A percentile compares a stretch with the other conserved stretches of the same genome.
phyloP scores from a whole-genome alignment of 2,888 invertebrate species.

The Nymphalis c-album region DNA sequence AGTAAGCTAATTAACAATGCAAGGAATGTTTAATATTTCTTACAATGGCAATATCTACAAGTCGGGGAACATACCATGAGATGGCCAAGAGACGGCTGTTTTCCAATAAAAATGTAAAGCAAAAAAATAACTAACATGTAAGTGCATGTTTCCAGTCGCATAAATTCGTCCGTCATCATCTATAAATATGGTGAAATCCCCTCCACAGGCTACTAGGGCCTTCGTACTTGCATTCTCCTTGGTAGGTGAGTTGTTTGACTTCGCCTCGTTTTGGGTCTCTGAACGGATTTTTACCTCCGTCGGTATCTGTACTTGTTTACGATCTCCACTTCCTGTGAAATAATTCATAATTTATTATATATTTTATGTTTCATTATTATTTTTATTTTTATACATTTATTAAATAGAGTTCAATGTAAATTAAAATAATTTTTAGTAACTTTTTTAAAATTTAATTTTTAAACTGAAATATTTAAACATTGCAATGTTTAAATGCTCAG shows the following conservation, averaged over 20 bases:
- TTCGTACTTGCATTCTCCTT: constrained; percentile 53
- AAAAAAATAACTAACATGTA: constrained; percentile 45
- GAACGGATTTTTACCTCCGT: constrained; percentile 70
- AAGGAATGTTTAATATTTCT: no score
- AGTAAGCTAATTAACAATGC: no score
- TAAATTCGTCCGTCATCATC: constrained; percentile 84
- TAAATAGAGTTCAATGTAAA: not conserved
- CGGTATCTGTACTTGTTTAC: constrained; percentile 81
- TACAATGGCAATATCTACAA: no score
- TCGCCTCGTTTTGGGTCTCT: constrained; percentile 47
- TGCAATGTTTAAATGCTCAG: no score
- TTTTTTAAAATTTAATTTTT: no score
- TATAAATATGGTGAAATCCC: constrained; percentile 88
- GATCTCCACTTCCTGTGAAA: constrained; percentile 81
- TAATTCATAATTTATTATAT: not conserved
- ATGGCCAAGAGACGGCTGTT: no score
- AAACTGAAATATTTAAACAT: no score
- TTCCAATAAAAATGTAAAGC: not conserved
- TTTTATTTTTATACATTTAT: not conserved
- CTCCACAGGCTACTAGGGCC: constrained; percentile 84
- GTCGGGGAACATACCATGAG: no score
- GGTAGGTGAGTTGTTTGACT: constrained; percentile 50
- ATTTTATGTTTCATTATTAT: not conserved
- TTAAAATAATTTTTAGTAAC: no score
- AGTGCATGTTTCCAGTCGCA: constrained; percentile 87